Percentiles rank a stretch among this genome's conserved stretches.
Evolutionary conservation across 2,113 vertebrate genomes (phyloP).

Genomic region (Burhinus oedicnemus): DNA sequence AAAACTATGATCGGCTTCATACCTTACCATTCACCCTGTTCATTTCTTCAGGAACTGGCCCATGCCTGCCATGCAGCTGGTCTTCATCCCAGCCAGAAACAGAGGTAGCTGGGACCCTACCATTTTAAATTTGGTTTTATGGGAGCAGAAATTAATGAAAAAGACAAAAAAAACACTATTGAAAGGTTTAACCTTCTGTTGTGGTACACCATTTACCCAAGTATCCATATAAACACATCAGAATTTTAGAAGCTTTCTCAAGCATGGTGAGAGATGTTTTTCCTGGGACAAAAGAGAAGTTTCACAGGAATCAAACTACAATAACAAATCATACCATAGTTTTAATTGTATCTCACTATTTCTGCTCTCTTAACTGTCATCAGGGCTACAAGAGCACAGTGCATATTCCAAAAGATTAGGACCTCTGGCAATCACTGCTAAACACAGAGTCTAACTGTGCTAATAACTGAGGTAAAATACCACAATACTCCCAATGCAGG

Average conservation of each 20-base stretch:
- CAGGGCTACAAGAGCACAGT: background rate
- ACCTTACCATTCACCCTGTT: background rate
- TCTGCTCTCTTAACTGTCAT: background rate
- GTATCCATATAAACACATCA: background rate
- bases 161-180: background rate
- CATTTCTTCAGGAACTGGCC: background rate
- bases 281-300: background rate
- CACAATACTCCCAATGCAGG: background rate
- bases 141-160: background rate
- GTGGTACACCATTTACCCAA: background rate
- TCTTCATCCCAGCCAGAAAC: background rate
- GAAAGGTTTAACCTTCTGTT: background rate
- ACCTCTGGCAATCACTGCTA: background rate
- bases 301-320: background rate
- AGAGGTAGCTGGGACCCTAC: background rate
- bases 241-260: background rate
- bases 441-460: background rate
- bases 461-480: background rate
- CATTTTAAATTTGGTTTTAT: background rate
- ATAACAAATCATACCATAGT: background rate
- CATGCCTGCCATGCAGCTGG: background rate
- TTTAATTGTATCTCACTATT: background rate
- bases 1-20: background rate
- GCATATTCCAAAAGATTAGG: background rate
- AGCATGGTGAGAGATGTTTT: rapidly evolving